Evolutionary conservation across 2,113 vertebrate genomes (phyloP).

Genomic region (Solea solea): DNA sequence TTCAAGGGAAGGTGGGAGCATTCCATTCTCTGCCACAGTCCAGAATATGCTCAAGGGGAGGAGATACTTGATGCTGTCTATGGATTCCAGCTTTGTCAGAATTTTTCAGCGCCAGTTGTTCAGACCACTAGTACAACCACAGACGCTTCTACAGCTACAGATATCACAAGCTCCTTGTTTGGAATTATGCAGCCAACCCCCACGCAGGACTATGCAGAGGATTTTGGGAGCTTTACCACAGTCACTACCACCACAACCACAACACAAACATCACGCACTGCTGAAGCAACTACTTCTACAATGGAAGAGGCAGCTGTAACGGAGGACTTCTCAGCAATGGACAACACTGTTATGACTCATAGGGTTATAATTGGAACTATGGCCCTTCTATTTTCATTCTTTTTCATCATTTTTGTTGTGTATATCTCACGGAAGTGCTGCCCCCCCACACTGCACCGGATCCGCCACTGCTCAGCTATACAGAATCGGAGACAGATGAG

Average conservation of each 20-base stretch:
- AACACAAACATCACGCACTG: slow-evolving; percentile 74
- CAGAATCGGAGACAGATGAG: slow-evolving; percentile 98
- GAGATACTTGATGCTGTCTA: slow-evolving; percentile 98
- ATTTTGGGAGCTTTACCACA: slow-evolving; percentile 95
- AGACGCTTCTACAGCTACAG: slow-evolving; percentile 73
- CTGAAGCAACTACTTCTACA: slow-evolving; percentile 74
- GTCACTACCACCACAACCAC: slow-evolving; percentile 76
- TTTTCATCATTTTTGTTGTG: slow-evolving; percentile 99
- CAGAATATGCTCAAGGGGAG: slow-evolving; percentile 97
- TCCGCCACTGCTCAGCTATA: slow-evolving; percentile 97
- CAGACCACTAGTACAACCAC: slow-evolving; percentile 83
- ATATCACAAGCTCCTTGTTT: slow-evolving; percentile 89
- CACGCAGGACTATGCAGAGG: slow-evolving; percentile 92
- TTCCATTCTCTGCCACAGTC: slow-evolving; percentile 94
- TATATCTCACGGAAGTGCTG: slow-evolving; percentile 99
- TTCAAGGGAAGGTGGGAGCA: slow-evolving; percentile 99
- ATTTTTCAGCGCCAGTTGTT: slow-evolving; percentile 90
- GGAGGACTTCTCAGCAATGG: slow-evolving; percentile 88
- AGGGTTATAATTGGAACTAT: slow-evolving; percentile 98
- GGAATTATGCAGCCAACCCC: slow-evolving; percentile 93
- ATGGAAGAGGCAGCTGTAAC: slow-evolving; percentile 88
- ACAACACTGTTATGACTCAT: slow-evolving; percentile 96
- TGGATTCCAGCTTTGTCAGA: slow-evolving; percentile 98
- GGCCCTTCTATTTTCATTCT: slow-evolving; percentile 99
- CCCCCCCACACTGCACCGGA: slow-evolving; percentile 95